Conservation (phyloP, 2,888 invertebrate species). For the Tetropium fuscum region DNA sequence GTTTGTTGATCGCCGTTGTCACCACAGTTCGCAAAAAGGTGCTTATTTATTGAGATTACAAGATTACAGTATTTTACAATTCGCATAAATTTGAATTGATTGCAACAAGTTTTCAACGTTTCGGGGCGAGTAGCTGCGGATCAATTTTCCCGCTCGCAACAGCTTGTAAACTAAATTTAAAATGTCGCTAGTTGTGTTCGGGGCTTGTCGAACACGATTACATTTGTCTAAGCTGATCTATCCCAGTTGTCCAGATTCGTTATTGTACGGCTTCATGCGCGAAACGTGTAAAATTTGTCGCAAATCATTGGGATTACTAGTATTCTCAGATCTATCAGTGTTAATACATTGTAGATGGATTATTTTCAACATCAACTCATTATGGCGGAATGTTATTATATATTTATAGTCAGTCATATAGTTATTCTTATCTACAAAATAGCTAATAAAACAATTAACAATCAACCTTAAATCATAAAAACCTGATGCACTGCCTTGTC, state of each 20-base stretch:
- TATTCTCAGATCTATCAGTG: too few species aligned
- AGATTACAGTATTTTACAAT: constrained; percentile 1
- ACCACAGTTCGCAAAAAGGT: constrained; percentile 1
- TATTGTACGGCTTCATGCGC: neutral
- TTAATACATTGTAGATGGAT: too few species aligned
- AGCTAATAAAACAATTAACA: too few species aligned
- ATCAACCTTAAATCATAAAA: too few species aligned
- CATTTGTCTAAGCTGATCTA: constrained; percentile 1
- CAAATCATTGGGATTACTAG: too few species aligned
- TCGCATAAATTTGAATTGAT: constrained; percentile 3
- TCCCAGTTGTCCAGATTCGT: neutral
- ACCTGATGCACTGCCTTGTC: too few species aligned
- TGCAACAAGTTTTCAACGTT: neutral
- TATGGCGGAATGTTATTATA: too few species aligned
- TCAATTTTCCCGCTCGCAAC: neutral
- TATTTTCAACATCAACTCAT: too few species aligned
- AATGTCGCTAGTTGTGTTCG: neutral
- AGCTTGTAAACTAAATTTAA: neutral
- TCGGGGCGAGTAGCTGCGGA: neutral
- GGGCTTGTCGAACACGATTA: constrained; percentile 6
- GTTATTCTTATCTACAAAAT: too few species aligned
- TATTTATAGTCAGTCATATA: too few species aligned
- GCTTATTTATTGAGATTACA: constrained; percentile 2
- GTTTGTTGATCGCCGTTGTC: constrained; percentile 2
- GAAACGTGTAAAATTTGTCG: too few species aligned